Base-by-base conservation (phyloP, 2,113 vertebrate species). In the Notothenia rossii region DNA sequence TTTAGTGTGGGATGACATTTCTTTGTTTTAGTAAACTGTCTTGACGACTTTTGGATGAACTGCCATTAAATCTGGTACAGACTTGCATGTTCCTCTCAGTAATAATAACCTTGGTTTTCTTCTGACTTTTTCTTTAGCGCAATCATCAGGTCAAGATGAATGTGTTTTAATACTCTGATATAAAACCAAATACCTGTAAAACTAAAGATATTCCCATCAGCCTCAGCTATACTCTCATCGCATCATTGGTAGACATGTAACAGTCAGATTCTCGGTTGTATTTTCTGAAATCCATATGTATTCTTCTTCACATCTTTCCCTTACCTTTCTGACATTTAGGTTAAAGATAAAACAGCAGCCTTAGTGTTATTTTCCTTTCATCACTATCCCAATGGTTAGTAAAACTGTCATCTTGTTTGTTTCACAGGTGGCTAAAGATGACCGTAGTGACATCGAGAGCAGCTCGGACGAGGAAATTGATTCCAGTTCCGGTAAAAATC, bases 391-490 rank as follows among this genome's bases (percentile, higher is more conserved):
- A 22, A 3, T 4, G 33, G 48, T 49, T 49, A 5, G 9, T 17
- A 13, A 43, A 62, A 11, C 10, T 43, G 11, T 58, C 50, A 4
- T 58, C 18, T 1, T 49, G 58, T 58, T 67, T 1, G 4, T 63
- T 40, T 45, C 10, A 10, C 90, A 99, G 98, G 96, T 97, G 73
- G 86, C 96, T 20, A 98, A 96, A 88, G 97, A 99, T 60, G 93
- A 96, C 70, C 95, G 96, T 68, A 97, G 96, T 74, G 97, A 99
- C 66, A 75, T 98, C 29, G 97, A 99, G 84, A 97, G 96, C 81
- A 97, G 96, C 92, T 97, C 97, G 65, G 97, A 98, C 22, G 97
- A 98, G 33, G 95, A 96, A 72, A 54, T 93, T 13, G 40, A 93
- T 83, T 94, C 95, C 4, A 97, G 92, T 1, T 89, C 93, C 50